Base-by-base conservation (phyloP, 1,140 invertebrate species). In the Bombyx mandarina region DNA sequence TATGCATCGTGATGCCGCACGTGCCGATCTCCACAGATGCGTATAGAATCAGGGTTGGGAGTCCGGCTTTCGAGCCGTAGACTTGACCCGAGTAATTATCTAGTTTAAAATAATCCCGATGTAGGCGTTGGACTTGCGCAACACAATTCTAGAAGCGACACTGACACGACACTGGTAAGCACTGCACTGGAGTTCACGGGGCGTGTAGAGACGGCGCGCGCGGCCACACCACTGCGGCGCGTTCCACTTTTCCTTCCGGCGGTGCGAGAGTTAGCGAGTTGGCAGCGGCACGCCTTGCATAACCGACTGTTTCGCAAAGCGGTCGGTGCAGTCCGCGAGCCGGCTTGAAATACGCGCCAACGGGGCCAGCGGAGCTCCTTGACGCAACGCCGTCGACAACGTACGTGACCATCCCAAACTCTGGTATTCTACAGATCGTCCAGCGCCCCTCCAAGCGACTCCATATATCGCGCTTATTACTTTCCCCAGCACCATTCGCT, bases 241-340 rank as follows among this genome's bases (percentile, higher is more conserved):
- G 83, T 84, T 86, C 83, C 81, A 86, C 83, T 86, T 86, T 86
- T 86, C 83, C 83, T 84, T 86, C 83, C 83, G 83, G 81, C 77
- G 76, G 72, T 63, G 76, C 71, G 75, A 75, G 69, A 73, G 66
- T 66, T 65, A 70, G 80, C 80, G 78, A 82, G 78, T 86, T 86
- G 82, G 82, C 82, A 86, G 74, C 75, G 79, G 75, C 73, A 66
- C 72, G 78, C 72, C 81, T 84, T 84, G 83, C 83, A 83, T 84
- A 83, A 84, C 79, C 73, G 73, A 63, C 70, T 73, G 76, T 84
- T 84, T 83, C 79, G 82, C 82, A 83, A 86, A 83, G 75, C 71
- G 74, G 62, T 69, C 73, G 73, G 69, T 81, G 80, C 79, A 79
- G 75, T 76, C 69, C 71, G 68, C 71, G 68, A 63, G 59, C 63